phyloP scores from a whole-genome alignment of 2,797 vertebrate species.

The Alectoris magna region DNA sequence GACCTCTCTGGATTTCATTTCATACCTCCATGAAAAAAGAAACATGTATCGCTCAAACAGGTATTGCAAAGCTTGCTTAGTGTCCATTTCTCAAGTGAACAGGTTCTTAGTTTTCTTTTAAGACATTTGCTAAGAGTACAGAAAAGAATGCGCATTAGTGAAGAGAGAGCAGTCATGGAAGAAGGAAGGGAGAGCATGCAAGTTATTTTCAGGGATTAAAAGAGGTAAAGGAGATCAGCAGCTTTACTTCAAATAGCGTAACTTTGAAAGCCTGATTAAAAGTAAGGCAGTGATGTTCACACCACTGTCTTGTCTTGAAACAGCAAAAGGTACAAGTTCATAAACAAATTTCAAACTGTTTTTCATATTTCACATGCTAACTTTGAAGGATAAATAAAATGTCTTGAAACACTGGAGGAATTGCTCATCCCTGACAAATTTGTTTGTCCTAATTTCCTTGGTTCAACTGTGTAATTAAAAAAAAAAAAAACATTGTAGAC shows the following conservation, averaged over 20 bases:
- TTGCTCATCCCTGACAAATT: neutral
- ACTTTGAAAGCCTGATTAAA: slow-evolving; percentile 49
- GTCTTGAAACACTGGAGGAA: neutral
- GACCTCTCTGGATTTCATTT: neutral
- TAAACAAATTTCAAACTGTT: neutral
- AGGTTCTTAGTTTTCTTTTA: neutral
- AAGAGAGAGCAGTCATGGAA: slow-evolving; percentile 13
- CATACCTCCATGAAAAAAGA: neutral
- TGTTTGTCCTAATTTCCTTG: neutral
- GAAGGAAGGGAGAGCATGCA: neutral
- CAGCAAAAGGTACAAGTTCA: slow-evolving; percentile 29
- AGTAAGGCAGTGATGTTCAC: slow-evolving; percentile 35
- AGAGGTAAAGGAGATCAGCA: slow-evolving; percentile 34
- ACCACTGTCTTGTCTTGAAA: neutral
- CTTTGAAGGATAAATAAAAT: neutral
- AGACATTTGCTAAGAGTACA: neutral
- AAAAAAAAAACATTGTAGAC: neutral
- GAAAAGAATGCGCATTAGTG: slow-evolving; percentile 18
- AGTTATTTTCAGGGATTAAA: slow-evolving; percentile 50
- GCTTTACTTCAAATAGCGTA: slow-evolving; percentile 22
- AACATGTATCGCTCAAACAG: neutral
- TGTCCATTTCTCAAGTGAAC: slow-evolving; percentile 17
- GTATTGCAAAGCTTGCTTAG: neutral
- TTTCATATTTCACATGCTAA: neutral
- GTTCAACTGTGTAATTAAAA: slow-evolving; percentile 1